Evolutionary conservation across 2,888 invertebrate species (phyloP).

Genomic region (Ectemnius cavifrons): DNA sequence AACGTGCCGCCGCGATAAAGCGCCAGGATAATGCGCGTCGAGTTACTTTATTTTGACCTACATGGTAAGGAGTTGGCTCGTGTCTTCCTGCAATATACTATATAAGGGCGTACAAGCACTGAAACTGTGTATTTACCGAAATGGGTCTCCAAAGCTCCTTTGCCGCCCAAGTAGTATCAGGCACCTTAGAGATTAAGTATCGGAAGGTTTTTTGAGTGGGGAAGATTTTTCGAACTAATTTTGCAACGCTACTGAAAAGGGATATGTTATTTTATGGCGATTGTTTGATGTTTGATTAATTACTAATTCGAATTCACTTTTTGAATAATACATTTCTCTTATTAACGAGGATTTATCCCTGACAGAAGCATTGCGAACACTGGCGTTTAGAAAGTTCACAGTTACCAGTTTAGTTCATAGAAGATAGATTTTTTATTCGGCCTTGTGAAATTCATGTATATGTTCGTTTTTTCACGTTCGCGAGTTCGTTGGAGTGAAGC

Average conservation of each 20-base stretch:
- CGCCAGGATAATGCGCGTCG: background rate
- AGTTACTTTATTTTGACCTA: too few relatives aligned
- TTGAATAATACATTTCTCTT: background rate
- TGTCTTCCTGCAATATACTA: too few relatives aligned
- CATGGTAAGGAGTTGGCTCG: background rate
- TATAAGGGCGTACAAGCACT: too few relatives aligned
- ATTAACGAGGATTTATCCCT: too few relatives aligned
- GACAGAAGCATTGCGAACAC: too few relatives aligned
- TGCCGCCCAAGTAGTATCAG: background rate
- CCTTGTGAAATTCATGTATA: conserved; percentile 21
- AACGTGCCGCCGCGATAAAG: conserved; percentile 7
- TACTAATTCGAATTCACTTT: background rate
- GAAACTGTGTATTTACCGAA: too few relatives aligned
- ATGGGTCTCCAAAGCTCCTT: too few relatives aligned
- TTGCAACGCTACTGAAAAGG: conserved; percentile 15
- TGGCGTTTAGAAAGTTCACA: conserved; percentile 28
- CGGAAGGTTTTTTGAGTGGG: conserved; percentile 7
- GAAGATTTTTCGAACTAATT: conserved; percentile 29
- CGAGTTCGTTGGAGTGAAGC: conserved; percentile 30
- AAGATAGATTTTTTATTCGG: conserved; percentile 32
- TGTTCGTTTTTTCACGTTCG: conserved; percentile 34
- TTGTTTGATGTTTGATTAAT: background rate
- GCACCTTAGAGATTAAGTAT: conserved; percentile 36
- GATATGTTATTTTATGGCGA: conserved; percentile 7
- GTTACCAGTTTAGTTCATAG: conserved; percentile 33